Base-by-base conservation (phyloP, 1,140 invertebrate genomes). In the Drosophila athabasca region DNA sequence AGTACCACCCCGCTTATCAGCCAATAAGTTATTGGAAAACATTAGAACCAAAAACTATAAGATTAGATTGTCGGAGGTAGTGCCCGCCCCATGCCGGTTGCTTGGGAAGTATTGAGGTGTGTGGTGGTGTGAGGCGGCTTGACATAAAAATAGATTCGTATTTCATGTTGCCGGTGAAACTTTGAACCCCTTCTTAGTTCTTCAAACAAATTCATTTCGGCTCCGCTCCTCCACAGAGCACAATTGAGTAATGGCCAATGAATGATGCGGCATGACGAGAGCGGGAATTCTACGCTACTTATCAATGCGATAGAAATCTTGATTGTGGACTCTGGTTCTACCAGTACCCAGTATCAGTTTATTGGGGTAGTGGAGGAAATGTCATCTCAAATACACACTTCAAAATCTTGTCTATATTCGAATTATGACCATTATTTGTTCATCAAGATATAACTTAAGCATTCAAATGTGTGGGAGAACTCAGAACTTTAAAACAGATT, bases 1-100 rank as follows among this genome's bases (percentile, higher is more conserved):
- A 26, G 24, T 24, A 46, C 45, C 45, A 9, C 43, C 58, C n/a
- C 11, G 26, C 54, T 71, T 71, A 60, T 71, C 68, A 64, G 19
- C 2, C 15, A 72, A 54, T 69, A 59, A 61, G 66, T 39, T 64
- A 76, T 78, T 66, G 46, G 31, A 60, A 71, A 49, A 65, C 59
- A 55, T 61, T 19, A 58, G 11, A 61, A 43, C 62, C 45, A 29
- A 15, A 81, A 81, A 74, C 57, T 61, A 53, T 65, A 45, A 54
- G 81, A 85, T 85, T 70, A 85, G 81, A 85, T 85, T 74, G 52
- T 39, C 35, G 26, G 35, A 53, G n/a, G 17, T 19, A 1, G 17
- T 35, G 24, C 6, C 39, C 35, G 4, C 11, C 4, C 11, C 0
- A 35, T 69, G 45, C 44, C 62, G 44, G 64, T 24, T 29, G 22